A percentile compares a stretch with the other conserved stretches of the same genome.
Evolutionary conservation across 2,888 invertebrate genomes (phyloP).

Genomic region (Elmis aenea): DNA sequence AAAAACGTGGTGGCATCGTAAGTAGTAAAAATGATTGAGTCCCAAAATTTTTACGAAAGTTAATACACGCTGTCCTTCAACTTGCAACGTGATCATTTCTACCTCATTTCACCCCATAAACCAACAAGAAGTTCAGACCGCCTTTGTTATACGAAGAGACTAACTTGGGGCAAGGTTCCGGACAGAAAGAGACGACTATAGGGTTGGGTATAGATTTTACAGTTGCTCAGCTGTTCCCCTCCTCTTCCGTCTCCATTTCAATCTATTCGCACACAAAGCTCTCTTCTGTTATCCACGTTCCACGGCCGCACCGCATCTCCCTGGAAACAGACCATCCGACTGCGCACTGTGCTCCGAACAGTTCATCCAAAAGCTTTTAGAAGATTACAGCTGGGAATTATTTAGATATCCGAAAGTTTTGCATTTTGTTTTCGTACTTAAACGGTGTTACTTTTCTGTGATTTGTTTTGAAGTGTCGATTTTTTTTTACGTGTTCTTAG

Average conservation of each 20-base stretch:
- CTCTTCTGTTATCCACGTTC: slow-evolving; percentile 17
- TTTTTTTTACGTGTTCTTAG: too few species aligned
- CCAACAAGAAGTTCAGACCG: background rate
- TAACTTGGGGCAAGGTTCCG: background rate
- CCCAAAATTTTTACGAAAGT: too few species aligned
- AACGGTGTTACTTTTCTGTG: slow-evolving; percentile 3
- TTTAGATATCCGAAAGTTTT: slow-evolving; percentile 16
- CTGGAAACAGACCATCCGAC: slow-evolving; percentile 25
- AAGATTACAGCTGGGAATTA: slow-evolving; percentile 22
- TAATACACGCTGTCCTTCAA: slow-evolving; percentile 33
- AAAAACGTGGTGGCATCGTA: too few species aligned
- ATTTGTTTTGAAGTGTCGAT: too few species aligned
- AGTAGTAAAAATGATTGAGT: too few species aligned
- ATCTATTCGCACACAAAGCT: slow-evolving; percentile 22
- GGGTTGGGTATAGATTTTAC: slow-evolving; percentile 29
- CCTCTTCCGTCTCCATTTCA: slow-evolving; percentile 14
- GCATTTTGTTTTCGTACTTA: background rate
- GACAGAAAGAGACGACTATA: background rate
- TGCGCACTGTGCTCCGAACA: slow-evolving; percentile 19
- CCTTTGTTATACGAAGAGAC: too few species aligned
- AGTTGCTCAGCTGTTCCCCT: slow-evolving; percentile 33
- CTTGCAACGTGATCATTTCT: slow-evolving; percentile 28
- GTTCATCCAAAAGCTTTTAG: slow-evolving; percentile 25
- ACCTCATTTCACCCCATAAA: slow-evolving; percentile 1
- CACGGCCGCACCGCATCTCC: slow-evolving; percentile 21